These are phyloP conservation scores for Rhimphoctona megacephalus DNA, from an alignment of 2,888 invertebrate genomes.

Conservation along the genomic window DNA sequence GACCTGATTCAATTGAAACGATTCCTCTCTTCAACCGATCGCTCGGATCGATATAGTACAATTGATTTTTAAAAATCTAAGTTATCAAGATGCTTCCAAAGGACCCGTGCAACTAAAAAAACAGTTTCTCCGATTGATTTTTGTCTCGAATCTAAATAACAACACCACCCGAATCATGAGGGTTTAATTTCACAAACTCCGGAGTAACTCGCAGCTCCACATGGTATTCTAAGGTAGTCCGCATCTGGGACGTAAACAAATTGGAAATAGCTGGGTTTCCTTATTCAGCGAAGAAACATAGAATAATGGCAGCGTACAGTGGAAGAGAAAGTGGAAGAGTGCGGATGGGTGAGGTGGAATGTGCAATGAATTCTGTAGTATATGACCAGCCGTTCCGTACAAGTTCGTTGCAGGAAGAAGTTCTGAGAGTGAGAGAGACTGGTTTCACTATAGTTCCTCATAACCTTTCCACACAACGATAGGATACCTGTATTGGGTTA, in stretches of 20 bases:
- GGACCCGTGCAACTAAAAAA: not conserved
- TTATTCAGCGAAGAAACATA: not conserved
- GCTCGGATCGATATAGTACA: not conserved
- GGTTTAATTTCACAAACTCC: not conserved
- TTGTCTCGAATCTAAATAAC: not conserved
- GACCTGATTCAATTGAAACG: not conserved
- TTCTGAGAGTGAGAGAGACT: not conserved
- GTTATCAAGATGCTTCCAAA: not conserved
- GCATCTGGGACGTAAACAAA: not conserved
- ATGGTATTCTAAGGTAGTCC: not conserved
- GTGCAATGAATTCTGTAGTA: slow-evolving; percentile 31
- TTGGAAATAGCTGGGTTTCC: not conserved
- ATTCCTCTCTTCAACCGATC: not conserved
- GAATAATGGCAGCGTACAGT: not conserved
- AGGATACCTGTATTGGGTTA: not conserved
- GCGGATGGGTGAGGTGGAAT: not conserved
- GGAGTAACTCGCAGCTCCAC: not conserved
- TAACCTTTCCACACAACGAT: not conserved
- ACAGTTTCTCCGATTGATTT: not conserved
- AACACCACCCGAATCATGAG: not conserved
- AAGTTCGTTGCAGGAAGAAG: slow-evolving; percentile 27
- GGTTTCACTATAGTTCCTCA: not conserved
- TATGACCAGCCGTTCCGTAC: slow-evolving; percentile 36
- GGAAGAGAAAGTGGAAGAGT: not conserved
- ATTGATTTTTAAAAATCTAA: not conserved